Evolutionary conservation across 2,888 invertebrate genomes (phyloP), one percentile per base, ranked within the genome.

Genomic region (Gnatocerus cornutus): DNA sequence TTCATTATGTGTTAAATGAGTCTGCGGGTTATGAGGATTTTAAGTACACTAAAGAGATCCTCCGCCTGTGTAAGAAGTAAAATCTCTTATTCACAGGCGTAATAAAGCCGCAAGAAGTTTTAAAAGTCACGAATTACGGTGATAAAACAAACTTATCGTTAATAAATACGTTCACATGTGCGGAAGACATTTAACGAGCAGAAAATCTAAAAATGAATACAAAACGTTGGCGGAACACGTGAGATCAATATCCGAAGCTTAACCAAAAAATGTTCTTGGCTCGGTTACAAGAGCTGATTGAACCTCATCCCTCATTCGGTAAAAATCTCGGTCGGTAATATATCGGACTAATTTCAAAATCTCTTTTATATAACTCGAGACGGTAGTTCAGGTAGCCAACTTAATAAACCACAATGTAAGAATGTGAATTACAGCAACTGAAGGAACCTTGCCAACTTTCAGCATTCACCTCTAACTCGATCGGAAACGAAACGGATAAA

Each of bases 371-470:
- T 53, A 41, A 46, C 48, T 9, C 45, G 33, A 33, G 30, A 21
- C 12, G 37, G 9, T 39, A 33, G 41, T n/a, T 16, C 68, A 68
- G 68, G 68, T 68, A 63, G 68, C 63, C 63, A 63, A 68, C 68
- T 68, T 68, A 68, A 68, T 68, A 68, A 68, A 68, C 39, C 53
- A 63, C 39, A 14, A 52, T 56, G 39, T 39, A 61, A 67, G 52
- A 21, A 52, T 52, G 41, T 30, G 21, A 63, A 43, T 55, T 55
- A 37, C 16, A 33, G 6, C 53, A 29, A n/a, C 9, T 9, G 21
- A 48, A 14, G 68, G 56, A 68, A 56, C 41, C 48, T 62, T 68
- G 68, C 68, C 68, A 68, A 68, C 37, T 66, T 68, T 68, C 43
- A 56, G 48, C 65, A 33, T 63, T 63, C 63, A 30, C 41, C 39